Evolutionary conservation across 2,797 vertebrate species (phyloP).

Genomic region (Simalia tracyae): DNA sequence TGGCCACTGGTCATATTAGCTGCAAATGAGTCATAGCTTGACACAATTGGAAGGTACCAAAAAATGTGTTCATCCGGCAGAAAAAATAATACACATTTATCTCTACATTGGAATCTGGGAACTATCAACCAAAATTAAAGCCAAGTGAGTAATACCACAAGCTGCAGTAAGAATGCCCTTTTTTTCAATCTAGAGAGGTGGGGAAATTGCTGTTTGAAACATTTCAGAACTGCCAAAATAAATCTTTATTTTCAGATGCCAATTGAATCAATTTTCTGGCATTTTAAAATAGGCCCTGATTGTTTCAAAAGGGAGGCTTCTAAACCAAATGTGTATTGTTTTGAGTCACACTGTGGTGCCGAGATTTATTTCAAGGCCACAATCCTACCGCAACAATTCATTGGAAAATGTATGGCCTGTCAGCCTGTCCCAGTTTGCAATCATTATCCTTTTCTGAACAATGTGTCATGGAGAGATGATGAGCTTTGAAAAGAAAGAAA

Average conservation of each 20-base stretch:
- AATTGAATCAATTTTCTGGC: constrained; percentile 24
- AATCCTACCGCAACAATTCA: constrained; percentile 1
- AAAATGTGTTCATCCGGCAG: not conserved
- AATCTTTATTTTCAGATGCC: constrained; percentile 25
- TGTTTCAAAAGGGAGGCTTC: constrained; percentile 13
- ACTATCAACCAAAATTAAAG: not conserved
- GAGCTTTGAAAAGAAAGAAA: not conserved
- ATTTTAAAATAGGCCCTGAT: constrained; percentile 1
- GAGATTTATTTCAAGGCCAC: not conserved
- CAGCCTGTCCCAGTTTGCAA: not conserved
- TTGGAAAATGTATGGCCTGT: not conserved
- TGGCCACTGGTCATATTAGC: not conserved
- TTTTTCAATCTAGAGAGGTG: not conserved
- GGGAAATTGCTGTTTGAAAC: not conserved
- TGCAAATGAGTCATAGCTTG: not conserved
- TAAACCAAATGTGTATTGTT: constrained; percentile 11
- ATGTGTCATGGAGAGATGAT: not conserved
- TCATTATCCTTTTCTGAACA: not conserved
- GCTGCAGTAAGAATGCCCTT: not conserved
- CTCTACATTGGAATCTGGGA: not conserved
- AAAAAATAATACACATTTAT: not conserved
- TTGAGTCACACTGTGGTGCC: not conserved
- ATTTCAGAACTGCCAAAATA: constrained; percentile 17
- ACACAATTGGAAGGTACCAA: not conserved
- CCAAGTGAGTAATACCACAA: not conserved